Evolutionary conservation across 2,113 vertebrate species (phyloP).

Genomic region (Xiphias gladius): DNA sequence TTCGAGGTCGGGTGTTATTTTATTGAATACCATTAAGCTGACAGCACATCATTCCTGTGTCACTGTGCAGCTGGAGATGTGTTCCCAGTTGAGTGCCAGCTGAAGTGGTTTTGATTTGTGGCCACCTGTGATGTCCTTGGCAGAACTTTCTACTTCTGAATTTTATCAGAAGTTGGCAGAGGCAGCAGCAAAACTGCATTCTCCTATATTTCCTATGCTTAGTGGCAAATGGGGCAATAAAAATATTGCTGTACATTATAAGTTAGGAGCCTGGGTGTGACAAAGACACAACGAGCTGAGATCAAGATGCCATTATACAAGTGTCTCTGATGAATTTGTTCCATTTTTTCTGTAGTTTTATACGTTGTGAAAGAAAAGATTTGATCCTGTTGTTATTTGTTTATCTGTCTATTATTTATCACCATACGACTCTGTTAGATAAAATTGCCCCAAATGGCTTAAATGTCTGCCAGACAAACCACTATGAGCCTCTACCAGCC

Average conservation of each 20-base stretch:
- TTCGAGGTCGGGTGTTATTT: conserved; percentile 53
- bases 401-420: not conserved
- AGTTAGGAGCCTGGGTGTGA: not conserved
- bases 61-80: conserved; percentile 19
- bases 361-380: too few relatives aligned
- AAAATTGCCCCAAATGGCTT: not conserved
- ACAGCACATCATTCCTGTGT: conserved; percentile 41
- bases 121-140: conserved; percentile 72
- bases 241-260: conserved; percentile 10
- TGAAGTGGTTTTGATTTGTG: conserved; percentile 53
- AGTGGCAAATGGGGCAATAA: conserved; percentile 29
- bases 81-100: conserved; percentile 32
- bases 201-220: conserved; percentile 27
- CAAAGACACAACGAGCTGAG: not conserved
- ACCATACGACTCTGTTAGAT: not conserved
- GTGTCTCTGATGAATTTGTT: not conserved
- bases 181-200: conserved; percentile 14
- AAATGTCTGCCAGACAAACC: not conserved
- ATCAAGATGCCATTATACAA: not conserved
- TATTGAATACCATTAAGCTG: conserved; percentile 37
- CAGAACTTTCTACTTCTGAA: conserved; percentile 34
- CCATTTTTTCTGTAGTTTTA: not conserved
- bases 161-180: conserved; percentile 64
- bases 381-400: not conserved
- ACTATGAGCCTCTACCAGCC: conserved; percentile 6